Evolutionary conservation across 2,797 vertebrate genomes (phyloP), one percentile per base, ranked within the genome.

Genomic region (Syndactyla subalaris): DNA sequence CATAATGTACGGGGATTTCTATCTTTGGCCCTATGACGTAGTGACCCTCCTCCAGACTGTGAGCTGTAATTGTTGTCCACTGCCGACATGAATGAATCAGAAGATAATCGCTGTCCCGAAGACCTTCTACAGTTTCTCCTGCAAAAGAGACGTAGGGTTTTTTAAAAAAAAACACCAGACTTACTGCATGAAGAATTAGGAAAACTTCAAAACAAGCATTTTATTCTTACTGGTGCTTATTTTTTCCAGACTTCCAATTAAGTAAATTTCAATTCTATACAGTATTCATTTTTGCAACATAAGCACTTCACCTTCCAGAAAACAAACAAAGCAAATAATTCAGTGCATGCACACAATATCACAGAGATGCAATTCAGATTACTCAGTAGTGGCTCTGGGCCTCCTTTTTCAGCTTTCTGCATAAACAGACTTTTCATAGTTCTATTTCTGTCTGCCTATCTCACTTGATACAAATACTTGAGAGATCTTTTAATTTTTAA

Each of bases 11-110:
- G 7, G 99, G 99, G 96, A 99, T 99, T 98, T 99, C 99, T 97
- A 99, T 99, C 98, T 99, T 99, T 76, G 99, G 99, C 92, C 99
- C 99, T 58, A 99, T 99, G 97, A 99, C 99, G 55, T 99, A 99
- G 98, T 99, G 99, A 85, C 99, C 99, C 94, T 99, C 99, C 96
- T 99, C 99, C 89, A 99, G 98, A 97, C 99, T 99, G 96, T 99
- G 99, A 96, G 99, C 99, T 79, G 99, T 99, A 85, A 99, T 99
- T 67, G 99, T 99, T 51, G 99, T 99, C 99, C 99, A 99, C 97
- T 99, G 99, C 57, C 99, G 99, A 91, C 99, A 99, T 2, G 99
- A 99, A 97, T 99, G 99, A 96, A 99, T 98, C 97, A 99, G 98
- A 98, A 99, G 99, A 97, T 99, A 99, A 98, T 99, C 99, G 8